A percentile compares a stretch with the other conserved stretches of the same genome.
These are phyloP conservation scores for Agrilus mali DNA, from an alignment of 2,888 invertebrate species.

Conservation along the genomic window DNA sequence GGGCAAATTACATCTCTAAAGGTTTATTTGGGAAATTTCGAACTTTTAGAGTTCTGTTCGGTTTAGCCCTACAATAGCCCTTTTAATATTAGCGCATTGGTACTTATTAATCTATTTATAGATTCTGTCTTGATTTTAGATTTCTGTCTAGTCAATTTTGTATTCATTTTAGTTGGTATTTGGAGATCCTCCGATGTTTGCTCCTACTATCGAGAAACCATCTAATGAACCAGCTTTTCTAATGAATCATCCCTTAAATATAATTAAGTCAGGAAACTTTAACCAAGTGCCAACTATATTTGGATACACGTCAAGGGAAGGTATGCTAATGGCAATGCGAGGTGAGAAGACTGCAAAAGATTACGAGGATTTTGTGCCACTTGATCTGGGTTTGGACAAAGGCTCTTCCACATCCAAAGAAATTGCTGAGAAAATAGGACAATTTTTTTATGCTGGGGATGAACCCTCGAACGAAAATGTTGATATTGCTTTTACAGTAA, in stretches of 20 bases:
- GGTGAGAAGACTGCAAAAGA: constrained; percentile 13
- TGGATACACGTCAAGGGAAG: constrained; percentile 27
- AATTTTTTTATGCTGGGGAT: constrained; percentile 33
- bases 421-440: constrained; percentile 30
- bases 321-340: constrained; percentile 22
- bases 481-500: constrained; percentile 24
- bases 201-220: constrained; percentile 17
- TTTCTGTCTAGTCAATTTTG: too few relatives aligned
- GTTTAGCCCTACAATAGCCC: too few relatives aligned
- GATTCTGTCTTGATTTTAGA: too few relatives aligned
- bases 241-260: constrained; percentile 20
- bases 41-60: too few relatives aligned
- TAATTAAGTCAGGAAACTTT: constrained; percentile 23
- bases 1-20: too few relatives aligned
- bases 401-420: constrained; percentile 17
- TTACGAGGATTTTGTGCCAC: constrained; percentile 28
- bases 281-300: constrained; percentile 27
- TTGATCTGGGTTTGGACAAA: constrained; percentile 16
- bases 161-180: too few relatives aligned
- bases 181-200: neutral
- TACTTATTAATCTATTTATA: too few relatives aligned
- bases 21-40: too few relatives aligned
- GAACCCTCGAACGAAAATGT: constrained; percentile 28
- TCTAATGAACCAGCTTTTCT: constrained; percentile 21
- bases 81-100: too few relatives aligned